A percentile compares a stretch with the other conserved stretches of the same genome.
phyloP scores from a whole-genome alignment of 2,888 invertebrate species.

The Coremacera marginata region DNA sequence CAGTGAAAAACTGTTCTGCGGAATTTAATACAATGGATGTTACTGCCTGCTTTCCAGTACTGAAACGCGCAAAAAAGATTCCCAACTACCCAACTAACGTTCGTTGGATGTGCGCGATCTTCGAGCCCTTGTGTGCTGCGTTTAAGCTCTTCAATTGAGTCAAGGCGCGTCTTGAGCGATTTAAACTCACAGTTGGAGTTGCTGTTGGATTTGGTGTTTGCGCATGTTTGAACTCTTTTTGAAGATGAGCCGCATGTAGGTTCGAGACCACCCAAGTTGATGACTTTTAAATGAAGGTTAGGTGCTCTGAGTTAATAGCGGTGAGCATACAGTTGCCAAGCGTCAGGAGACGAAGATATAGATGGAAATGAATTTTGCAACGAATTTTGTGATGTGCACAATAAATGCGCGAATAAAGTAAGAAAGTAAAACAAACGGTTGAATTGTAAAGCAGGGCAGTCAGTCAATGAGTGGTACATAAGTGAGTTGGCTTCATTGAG shows the following conservation, averaged over 20 bases:
- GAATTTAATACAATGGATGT: conserved; percentile 47
- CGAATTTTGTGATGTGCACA: conserved; percentile 46
- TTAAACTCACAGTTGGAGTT: conserved; percentile 36
- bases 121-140: neutral
- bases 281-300: conserved; percentile 44
- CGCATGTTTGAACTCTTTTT: conserved; percentile 63
- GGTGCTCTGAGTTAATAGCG: conserved; percentile 35
- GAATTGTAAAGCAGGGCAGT: conserved; percentile 8
- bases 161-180: conserved; percentile 26
- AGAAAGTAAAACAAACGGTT: conserved; percentile 60
- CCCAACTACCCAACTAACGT: too few relatives aligned
- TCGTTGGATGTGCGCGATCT: neutral
- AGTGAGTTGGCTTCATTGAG: neutral
- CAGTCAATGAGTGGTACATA: conserved; percentile 7
- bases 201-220: conserved; percentile 47
- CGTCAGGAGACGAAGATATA: conserved; percentile 6
- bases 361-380: neutral
- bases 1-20: conserved; percentile 65
- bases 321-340: neutral
- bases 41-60: neutral
- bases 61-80: neutral
- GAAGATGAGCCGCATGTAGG: conserved; percentile 65
- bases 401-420: conserved; percentile 65
- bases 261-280: conserved; percentile 68
- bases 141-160: neutral